Evolutionary conservation across 2,888 invertebrate species (phyloP).

Genomic region (Gisinianus flammeolus): DNA sequence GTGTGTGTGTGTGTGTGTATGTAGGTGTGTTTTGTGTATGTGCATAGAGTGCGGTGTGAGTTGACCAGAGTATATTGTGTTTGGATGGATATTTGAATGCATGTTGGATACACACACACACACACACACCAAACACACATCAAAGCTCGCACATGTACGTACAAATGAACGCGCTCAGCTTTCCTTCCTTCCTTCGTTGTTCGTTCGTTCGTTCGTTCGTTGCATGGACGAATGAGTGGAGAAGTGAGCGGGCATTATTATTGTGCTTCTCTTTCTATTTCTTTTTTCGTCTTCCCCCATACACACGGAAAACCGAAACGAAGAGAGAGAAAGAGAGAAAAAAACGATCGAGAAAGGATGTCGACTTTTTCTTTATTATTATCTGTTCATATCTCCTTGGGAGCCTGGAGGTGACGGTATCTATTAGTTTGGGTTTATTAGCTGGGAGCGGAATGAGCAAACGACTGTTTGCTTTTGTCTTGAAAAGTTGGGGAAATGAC

Average conservation of each 20-base stretch:
- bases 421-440: slow-evolving; percentile 57
- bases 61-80: too few relatives aligned
- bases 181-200: too few relatives aligned
- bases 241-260: background rate
- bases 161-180: too few relatives aligned
- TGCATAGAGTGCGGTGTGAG: background rate
- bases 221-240: too few relatives aligned
- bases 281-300: background rate
- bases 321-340: background rate
- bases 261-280: background rate
- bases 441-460: slow-evolving; percentile 47
- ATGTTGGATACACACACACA: too few relatives aligned
- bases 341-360: slow-evolving; percentile 50
- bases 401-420: slow-evolving; percentile 56
- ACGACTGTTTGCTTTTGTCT: slow-evolving; percentile 45
- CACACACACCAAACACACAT: too few relatives aligned
- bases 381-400: slow-evolving; percentile 49
- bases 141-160: too few relatives aligned
- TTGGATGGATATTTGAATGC: too few relatives aligned
- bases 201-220: too few relatives aligned
- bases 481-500: slow-evolving; percentile 51
- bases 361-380: slow-evolving; percentile 53
- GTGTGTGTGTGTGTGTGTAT: too few relatives aligned
- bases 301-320: background rate
- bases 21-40: too few relatives aligned